Percentiles rank a stretch among this genome's conserved stretches.
phyloP scores from a whole-genome alignment of 2,888 invertebrate genomes.

The Dicranocentrus wangi region DNA sequence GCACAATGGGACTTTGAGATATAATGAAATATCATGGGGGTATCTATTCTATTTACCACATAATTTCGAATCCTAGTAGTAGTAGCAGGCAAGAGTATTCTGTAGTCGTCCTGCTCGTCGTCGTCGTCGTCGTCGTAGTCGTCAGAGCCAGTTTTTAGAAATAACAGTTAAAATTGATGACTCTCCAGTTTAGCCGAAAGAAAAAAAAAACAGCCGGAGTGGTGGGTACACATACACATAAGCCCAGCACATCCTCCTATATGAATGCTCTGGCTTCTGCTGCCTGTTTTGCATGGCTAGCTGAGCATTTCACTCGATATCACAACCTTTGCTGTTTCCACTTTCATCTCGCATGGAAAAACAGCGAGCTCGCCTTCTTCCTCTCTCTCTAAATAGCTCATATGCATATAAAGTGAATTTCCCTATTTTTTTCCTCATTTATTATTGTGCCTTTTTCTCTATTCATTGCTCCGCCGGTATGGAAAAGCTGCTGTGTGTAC shows the following conservation, averaged over 20 bases:
- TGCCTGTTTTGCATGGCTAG: no score
- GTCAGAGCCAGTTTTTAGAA: no score
- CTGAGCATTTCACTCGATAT: constrained; percentile 1
- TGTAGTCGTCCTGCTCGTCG: no score
- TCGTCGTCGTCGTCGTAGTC: no score
- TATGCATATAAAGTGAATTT: constrained; percentile 61
- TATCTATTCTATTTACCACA: not conserved
- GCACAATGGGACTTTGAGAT: no score
- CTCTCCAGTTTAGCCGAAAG: constrained; percentile 8
- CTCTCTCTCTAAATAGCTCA: constrained; percentile 49
- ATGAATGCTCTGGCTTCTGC: no score
- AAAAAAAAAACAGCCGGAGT: not conserved
- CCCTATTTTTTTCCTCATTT: constrained; percentile 39
- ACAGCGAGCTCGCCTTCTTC: not conserved
- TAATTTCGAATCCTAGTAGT: constrained; percentile 4
- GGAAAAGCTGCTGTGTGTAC: not conserved
- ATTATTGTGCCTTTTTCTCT: constrained; percentile 52
- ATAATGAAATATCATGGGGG: constrained; percentile 12
- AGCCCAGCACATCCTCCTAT: no score
- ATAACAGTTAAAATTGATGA: constrained; percentile 1
- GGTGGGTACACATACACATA: no score
- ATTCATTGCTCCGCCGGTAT: constrained; percentile 39
- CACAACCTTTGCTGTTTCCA: no score
- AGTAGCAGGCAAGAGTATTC: no score
- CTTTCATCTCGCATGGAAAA: constrained; percentile 12